Evolutionary conservation across 37 sponge, comb jelly and placozoan species (phyloP).

Genomic region (Theonella swinhoei): DNA sequence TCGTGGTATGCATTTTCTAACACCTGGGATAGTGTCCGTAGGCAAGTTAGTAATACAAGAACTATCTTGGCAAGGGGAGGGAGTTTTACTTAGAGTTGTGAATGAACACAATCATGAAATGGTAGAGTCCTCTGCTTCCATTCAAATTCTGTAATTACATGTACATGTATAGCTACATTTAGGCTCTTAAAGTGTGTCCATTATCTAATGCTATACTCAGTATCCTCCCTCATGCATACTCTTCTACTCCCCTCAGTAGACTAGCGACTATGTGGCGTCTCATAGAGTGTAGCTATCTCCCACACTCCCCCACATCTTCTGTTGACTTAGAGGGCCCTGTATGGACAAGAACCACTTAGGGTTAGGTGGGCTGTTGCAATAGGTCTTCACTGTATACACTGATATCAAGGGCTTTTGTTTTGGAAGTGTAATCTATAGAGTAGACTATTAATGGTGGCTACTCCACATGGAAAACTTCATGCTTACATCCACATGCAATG

Average conservation of each 20-base stretch:
- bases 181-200: no score
- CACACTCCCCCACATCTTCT: background rate
- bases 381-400: background rate
- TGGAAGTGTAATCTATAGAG: background rate
- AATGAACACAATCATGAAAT: background rate
- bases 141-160: no score
- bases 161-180: no score
- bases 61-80: background rate
- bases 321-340: background rate
- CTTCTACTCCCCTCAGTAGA: no score
- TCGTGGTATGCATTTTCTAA: background rate
- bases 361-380: background rate
- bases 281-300: background rate
- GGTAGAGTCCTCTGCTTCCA: background rate
- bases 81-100: background rate
- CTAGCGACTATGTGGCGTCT: background rate
- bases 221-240: no score
- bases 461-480: no score
- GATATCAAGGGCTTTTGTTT: no score
- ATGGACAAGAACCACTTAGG: background rate
- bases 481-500: no score
- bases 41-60: background rate
- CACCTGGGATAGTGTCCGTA: background rate
- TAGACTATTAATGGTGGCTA: no score
- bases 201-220: no score